phyloP scores from a whole-genome alignment of 2,888 invertebrate species.

The Cheiracanthium punctorium region DNA sequence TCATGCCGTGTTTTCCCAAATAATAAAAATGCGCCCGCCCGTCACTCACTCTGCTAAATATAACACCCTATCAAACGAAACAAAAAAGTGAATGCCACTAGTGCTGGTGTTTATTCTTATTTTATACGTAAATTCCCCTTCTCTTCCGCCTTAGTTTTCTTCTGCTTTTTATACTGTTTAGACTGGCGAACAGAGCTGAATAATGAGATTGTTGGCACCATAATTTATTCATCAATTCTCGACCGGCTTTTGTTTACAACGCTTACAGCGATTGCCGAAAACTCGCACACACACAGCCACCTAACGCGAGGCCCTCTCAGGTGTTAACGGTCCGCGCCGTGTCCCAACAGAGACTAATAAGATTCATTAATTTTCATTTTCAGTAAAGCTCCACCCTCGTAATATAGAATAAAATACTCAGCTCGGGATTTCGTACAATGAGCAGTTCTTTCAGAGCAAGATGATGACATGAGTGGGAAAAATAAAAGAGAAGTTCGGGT shows the following conservation, averaged over 20 bases:
- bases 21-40: background rate
- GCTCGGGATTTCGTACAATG: constrained; percentile 31
- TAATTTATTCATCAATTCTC: constrained; percentile 69
- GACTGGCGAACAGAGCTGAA: constrained; percentile 59
- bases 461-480: constrained; percentile 30
- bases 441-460: background rate
- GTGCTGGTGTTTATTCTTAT: background rate
- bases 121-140: constrained; percentile 25
- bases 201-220: constrained; percentile 67
- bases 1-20: background rate
- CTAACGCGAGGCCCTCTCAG: constrained; percentile 40
- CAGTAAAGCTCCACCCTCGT: constrained; percentile 50
- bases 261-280: constrained; percentile 49
- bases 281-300: constrained; percentile 36
- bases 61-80: background rate
- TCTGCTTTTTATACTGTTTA: constrained; percentile 54
- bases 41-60: background rate
- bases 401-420: constrained; percentile 49
- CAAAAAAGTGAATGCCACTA: background rate
- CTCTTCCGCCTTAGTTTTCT: constrained; percentile 24
- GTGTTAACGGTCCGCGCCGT: constrained; percentile 50
- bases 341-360: constrained; percentile 46
- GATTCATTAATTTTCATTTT: constrained; percentile 68
- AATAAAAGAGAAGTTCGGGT: constrained; percentile 30
- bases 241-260: constrained; percentile 65